Percentiles rank a stretch among this genome's conserved stretches.
Conservation (phyloP, 2,113 vertebrate species). For the Hystrix cristata region DNA sequence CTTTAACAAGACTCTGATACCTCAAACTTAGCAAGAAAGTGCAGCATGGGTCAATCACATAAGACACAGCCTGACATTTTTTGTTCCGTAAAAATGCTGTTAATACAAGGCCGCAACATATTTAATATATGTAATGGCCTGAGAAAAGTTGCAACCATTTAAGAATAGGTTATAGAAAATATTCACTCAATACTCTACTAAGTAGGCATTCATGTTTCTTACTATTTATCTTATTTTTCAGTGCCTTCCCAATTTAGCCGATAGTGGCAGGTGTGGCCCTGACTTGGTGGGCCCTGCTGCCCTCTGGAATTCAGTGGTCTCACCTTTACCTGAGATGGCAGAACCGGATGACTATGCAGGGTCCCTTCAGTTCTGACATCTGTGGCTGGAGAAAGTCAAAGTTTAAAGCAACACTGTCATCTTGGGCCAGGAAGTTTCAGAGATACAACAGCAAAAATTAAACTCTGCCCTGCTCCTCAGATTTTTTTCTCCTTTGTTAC, state of each 20-base stretch:
- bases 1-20: slow-evolving; percentile 6
- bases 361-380: not conserved
- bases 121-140: not conserved
- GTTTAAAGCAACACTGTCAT: not conserved
- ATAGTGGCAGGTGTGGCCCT: not conserved
- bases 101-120: not conserved
- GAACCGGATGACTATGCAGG: not conserved
- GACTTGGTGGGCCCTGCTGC: not conserved
- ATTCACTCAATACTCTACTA: not conserved
- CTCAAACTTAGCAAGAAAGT: not conserved
- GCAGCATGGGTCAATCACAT: not conserved
- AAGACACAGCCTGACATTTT: not conserved
- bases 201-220: not conserved
- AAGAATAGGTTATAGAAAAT: not conserved
- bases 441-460: not conserved
- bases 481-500: not conserved
- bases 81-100: not conserved
- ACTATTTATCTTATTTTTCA: not conserved
- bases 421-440: not conserved
- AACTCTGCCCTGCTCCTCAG: not conserved
- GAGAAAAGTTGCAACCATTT: not conserved
- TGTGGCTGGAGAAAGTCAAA: not conserved
- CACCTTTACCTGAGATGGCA: not conserved
- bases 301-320: not conserved
- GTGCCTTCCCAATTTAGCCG: not conserved